Percentiles rank a stretch among this genome's conserved stretches.
These are phyloP conservation scores for Conger conger DNA, from an alignment of 2,113 vertebrate genomes.

Conservation along the genomic window DNA sequence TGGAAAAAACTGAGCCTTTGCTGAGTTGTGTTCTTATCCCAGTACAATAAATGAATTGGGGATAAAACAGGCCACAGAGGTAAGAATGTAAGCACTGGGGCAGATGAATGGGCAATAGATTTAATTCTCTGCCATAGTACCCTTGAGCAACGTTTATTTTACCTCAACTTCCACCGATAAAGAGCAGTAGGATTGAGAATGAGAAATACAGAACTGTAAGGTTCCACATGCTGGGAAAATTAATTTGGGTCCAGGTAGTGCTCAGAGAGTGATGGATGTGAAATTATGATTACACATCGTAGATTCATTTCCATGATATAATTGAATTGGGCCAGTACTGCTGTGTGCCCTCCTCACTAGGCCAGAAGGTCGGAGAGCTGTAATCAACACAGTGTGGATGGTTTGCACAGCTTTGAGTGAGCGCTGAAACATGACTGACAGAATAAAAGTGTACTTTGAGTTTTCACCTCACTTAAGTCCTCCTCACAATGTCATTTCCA, in stretches of 20 bases:
- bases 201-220: background rate
- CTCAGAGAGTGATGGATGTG: constrained; percentile 3
- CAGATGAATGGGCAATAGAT: background rate
- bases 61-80: background rate
- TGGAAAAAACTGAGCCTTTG: background rate
- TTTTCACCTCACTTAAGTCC: background rate
- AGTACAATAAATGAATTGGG: background rate
- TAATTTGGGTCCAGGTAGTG: background rate
- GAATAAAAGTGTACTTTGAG: background rate
- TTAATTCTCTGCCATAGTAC: background rate
- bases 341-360: background rate
- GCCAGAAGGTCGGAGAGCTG: background rate
- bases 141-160: background rate
- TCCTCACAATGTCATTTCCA: background rate
- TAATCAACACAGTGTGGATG: background rate
- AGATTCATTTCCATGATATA: background rate
- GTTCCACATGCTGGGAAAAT: background rate
- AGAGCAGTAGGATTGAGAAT: background rate
- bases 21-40: background rate
- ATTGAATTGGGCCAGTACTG: background rate
- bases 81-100: background rate
- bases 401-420: background rate
- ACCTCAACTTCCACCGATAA: background rate
- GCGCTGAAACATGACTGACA: background rate
- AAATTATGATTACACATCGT: constrained; percentile 2